A percentile compares a stretch with the other conserved stretches of the same genome.
phyloP scores from a whole-genome alignment of 64 coral and sea anemone genomes.

The Anthopleura sola region DNA sequence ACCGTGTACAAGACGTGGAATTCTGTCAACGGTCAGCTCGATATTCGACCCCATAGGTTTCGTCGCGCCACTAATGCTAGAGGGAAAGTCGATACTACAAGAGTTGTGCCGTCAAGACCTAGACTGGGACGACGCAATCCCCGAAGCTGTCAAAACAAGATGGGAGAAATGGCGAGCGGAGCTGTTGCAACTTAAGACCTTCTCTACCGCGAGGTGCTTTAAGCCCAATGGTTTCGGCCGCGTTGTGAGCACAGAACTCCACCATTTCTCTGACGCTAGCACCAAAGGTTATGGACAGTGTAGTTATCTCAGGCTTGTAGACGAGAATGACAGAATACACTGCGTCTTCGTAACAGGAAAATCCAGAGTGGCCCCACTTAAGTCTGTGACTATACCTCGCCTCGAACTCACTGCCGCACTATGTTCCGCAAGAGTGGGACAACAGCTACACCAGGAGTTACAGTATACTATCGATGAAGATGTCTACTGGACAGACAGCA shows the following conservation, averaged over 20 bases:
- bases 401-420: slow-evolving; percentile 22
- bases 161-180: slow-evolving; percentile 7
- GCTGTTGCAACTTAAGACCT: neutral
- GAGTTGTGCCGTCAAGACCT: slow-evolving; percentile 9
- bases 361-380: neutral
- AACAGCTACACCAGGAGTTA: neutral
- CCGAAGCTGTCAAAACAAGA: neutral
- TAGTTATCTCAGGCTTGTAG: slow-evolving; percentile 23
- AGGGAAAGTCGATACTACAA: slow-evolving; percentile 45
- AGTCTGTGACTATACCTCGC: slow-evolving; percentile 1
- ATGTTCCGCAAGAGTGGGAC: neutral
- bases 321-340: neutral
- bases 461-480: neutral
- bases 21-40: slow-evolving; percentile 2
- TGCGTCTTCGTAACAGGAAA: slow-evolving; percentile 24
- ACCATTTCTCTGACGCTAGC: slow-evolving; percentile 48
- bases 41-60: slow-evolving; percentile 20
- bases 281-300: slow-evolving; percentile 45
- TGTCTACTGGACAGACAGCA: slow-evolving; percentile 23
- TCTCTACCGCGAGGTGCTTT: slow-evolving; percentile 11
- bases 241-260: neutral
- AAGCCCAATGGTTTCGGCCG: slow-evolving; percentile 24
- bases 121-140: slow-evolving; percentile 31
- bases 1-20: slow-evolving; percentile 8
- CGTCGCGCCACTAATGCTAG: slow-evolving; percentile 17